phyloP scores from a whole-genome alignment of 2,113 vertebrate species.

The Lutjanus erythropterus region DNA sequence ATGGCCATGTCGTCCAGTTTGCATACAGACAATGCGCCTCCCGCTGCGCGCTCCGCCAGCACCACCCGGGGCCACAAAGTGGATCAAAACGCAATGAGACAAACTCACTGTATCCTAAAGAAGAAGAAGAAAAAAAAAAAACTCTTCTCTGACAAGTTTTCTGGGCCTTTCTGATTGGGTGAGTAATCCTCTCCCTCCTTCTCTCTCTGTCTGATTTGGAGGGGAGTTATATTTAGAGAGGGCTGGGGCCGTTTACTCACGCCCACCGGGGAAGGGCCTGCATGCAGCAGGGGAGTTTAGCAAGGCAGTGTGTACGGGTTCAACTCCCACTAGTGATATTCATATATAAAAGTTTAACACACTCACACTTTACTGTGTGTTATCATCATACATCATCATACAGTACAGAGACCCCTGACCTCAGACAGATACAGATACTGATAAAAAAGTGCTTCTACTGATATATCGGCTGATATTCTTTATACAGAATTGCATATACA shows the following conservation, averaged over 20 bases:
- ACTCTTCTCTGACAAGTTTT: conserved; percentile 63
- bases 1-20: conserved; percentile 83
- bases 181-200: conserved; percentile 59
- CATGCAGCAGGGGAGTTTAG: conserved; percentile 27
- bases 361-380: not conserved
- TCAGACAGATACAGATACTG: too few species aligned
- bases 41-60: conserved; percentile 75
- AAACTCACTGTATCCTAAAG: conserved; percentile 54
- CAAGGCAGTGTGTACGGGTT: conserved; percentile 20
- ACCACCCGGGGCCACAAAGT: conserved; percentile 77
- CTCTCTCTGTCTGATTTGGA: conserved; percentile 67
- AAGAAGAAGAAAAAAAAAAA: conserved; percentile 16
- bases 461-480: too few species aligned
- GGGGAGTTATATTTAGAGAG: conserved; percentile 79
- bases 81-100: conserved; percentile 57
- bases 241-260: conserved; percentile 74
- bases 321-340: not conserved
- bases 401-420: not conserved
- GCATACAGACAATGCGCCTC: conserved; percentile 85
- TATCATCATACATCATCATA: not conserved
- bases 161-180: conserved; percentile 77
- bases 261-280: conserved; percentile 75
- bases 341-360: conserved; percentile 11
- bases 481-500: too few species aligned
- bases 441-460: too few species aligned